phyloP scores from a whole-genome alignment of 2,113 vertebrate species.

The Stegastes partitus region DNA sequence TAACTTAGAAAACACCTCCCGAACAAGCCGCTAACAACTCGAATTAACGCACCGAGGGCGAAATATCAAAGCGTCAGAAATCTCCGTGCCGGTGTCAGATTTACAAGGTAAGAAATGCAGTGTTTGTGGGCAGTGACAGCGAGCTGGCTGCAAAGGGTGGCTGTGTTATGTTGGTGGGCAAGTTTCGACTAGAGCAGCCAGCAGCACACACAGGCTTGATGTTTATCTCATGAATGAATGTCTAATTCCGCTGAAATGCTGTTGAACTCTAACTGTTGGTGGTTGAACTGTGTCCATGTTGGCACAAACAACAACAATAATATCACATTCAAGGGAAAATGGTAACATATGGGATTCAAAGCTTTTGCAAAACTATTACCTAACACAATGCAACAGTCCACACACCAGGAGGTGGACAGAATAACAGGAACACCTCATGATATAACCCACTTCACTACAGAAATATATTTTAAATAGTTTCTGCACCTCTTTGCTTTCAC shows the following conservation, averaged over 20 bases:
- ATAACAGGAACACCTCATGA: too few species aligned
- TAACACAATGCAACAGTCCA: too few species aligned
- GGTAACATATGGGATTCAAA: background rate
- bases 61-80: background rate
- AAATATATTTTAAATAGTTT: too few species aligned
- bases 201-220: background rate
- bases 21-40: background rate
- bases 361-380: background rate
- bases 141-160: background rate
- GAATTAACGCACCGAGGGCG: background rate
- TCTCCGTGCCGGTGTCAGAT: background rate
- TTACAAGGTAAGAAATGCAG: conserved; percentile 62
- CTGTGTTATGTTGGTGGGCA: conserved; percentile 14
- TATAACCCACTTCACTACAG: conserved; percentile 1
- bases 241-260: background rate
- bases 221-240: conserved; percentile 12
- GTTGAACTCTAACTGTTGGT: background rate
- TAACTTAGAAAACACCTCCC: conserved; percentile 44
- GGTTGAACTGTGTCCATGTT: background rate
- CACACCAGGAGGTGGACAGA: too few species aligned
- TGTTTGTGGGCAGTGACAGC: conserved; percentile 15
- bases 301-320: background rate
- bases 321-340: background rate
- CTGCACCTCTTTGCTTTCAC: too few species aligned
- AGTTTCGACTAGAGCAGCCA: conserved; percentile 23